Conservation (phyloP, 92 coral and sea anemone genomes). For the Palythoa heliodiscus region DNA sequence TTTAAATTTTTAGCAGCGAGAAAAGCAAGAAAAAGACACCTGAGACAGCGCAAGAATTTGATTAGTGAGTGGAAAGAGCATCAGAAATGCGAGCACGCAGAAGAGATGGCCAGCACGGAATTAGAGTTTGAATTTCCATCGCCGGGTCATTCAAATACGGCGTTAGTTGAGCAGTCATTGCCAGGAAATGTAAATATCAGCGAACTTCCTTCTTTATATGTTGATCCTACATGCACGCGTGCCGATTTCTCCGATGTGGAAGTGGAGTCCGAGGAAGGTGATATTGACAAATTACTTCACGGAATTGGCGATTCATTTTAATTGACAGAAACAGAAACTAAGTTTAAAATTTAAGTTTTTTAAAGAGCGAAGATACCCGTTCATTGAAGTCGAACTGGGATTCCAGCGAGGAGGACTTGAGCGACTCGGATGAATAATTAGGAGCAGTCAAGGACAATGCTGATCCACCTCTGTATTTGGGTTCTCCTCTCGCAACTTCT, state of each 20-base stretch:
- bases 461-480: constrained; percentile 20
- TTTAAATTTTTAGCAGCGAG: neutral
- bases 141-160: constrained; percentile 13
- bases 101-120: neutral
- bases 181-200: neutral
- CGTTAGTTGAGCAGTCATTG: constrained; percentile 4
- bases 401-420: constrained; percentile 14
- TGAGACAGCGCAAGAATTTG: constrained; percentile 19
- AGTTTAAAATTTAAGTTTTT: neutral
- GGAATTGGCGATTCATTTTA: neutral
- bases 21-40: constrained; percentile 15
- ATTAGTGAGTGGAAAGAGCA: constrained; percentile 18
- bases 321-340: constrained; percentile 14
- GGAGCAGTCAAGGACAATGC: constrained; percentile 19
- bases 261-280: constrained; percentile 4
- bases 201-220: neutral
- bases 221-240: neutral
- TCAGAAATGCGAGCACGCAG: constrained; percentile 19
- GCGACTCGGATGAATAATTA: constrained; percentile 9
- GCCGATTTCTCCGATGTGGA: constrained; percentile 10
- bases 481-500: constrained; percentile 22
- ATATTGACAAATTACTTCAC: neutral
- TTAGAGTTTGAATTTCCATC: neutral
- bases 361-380: constrained; percentile 3
- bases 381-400: constrained; percentile 1